Base-by-base conservation (phyloP, 1,140 invertebrate species). In the Dryas iulia region DNA sequence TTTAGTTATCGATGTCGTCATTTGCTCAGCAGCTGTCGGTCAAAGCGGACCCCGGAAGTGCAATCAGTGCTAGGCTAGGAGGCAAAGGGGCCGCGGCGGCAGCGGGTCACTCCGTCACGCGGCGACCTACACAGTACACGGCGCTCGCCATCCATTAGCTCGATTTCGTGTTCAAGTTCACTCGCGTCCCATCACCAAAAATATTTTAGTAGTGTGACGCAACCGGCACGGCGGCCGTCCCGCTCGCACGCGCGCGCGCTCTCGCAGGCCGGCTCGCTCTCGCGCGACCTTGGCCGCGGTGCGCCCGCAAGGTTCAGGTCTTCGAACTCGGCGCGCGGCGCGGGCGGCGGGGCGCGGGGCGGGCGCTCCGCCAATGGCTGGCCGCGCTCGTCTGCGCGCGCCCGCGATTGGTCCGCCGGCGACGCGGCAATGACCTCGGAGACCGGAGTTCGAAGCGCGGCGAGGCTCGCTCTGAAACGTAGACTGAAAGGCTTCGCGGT, bases 351-450 rank as follows among this genome's bases (percentile, higher is more conserved):
- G 82, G 79, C 39, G 82, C 72, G 85, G 83, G 76, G 67, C 68
- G 59, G 52, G 59, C 66, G 63, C 14, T 72, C 77, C 80, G 78
- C 89, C 89, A 92, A 91, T 92, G 71, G 85, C 78, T 81, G 59
- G 78, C 80, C 84, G 83, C 82, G 83, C 85, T 73, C 76, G 82
- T 75, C 78, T 80, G 77, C 74, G 80, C 87, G 81, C 81, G 79
- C 76, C 78, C 78, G 77, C 73, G 69, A 92, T 92, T 92, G 90
- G 91, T 85, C 78, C 82, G 74, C 59, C 57, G 77, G 59, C 78
- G 70, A 85, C 89, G 89, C 91, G 91, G 91, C 91, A 92, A 92
- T 92, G 92, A 92, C 92, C 92, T 92, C 92, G 89, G 84, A 82
- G 86, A 89, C 85, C 89, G 86, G 88, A 89, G 87, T 89, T 91